Evolutionary conservation across 1,140 invertebrate genomes (phyloP).

Genomic region (Diplogasteroides magnus): DNA sequence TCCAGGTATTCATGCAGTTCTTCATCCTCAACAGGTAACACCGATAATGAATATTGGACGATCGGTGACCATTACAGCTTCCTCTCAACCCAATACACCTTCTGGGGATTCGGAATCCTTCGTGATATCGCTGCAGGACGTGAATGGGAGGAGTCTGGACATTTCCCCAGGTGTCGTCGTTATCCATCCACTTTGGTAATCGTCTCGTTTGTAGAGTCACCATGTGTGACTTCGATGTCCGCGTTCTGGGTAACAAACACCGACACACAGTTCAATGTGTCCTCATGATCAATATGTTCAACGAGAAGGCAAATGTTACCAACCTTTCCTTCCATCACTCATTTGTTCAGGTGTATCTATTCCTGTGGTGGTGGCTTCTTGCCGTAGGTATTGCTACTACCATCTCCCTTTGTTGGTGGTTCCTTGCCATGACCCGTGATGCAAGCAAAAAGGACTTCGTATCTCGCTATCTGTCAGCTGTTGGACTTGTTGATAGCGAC

Average conservation of each 20-base stretch:
- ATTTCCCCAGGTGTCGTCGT: constrained; percentile 45
- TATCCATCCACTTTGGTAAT: neutral
- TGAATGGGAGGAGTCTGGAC: constrained; percentile 57
- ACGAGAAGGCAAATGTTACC: constrained; percentile 50
- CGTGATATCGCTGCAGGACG: constrained; percentile 56
- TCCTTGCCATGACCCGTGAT: constrained; percentile 25
- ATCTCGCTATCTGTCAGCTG: constrained; percentile 36
- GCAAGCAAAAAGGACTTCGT: constrained; percentile 30
- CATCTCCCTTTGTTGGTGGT: constrained; percentile 39
- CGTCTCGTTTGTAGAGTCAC: constrained; percentile 58
- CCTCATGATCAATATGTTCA: constrained; percentile 56
- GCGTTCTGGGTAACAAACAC: constrained; percentile 47
- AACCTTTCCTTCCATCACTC: too few relatives aligned
- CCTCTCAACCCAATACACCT: constrained; percentile 59
- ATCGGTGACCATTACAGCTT: constrained; percentile 44
- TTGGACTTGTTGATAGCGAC: constrained; percentile 22
- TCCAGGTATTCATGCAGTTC: constrained; percentile 60
- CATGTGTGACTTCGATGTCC: constrained; percentile 57
- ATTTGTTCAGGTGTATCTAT: constrained; percentile 41
- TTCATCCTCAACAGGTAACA: constrained; percentile 57
- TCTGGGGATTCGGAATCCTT: constrained; percentile 62
- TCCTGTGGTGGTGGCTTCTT: constrained; percentile 57
- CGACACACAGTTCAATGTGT: constrained; percentile 56
- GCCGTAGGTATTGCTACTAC: constrained; percentile 43
- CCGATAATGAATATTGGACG: neutral